Percentiles rank a stretch among this genome's conserved stretches.
Evolutionary conservation across 2,113 vertebrate species (phyloP).

Genomic region (Melospiza melodia): DNA sequence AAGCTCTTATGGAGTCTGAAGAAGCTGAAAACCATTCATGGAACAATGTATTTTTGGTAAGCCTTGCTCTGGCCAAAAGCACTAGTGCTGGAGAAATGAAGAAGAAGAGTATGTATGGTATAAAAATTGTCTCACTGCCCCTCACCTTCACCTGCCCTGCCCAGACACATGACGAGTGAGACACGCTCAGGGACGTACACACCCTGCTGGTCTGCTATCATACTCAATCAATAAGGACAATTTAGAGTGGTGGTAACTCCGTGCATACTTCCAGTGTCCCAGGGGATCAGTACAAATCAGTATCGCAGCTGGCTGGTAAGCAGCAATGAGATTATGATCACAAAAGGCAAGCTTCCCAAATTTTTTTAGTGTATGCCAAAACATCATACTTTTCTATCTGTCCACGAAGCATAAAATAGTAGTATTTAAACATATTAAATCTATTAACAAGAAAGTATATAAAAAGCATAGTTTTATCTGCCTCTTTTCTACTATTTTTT

Average conservation of each 20-base stretch:
- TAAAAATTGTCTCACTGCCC: not conserved
- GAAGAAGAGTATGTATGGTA: not conserved
- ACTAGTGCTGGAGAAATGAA: not conserved
- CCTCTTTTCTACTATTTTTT: not conserved
- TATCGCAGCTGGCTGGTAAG: slow-evolving; percentile 52
- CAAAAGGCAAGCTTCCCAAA: slow-evolving; percentile 24
- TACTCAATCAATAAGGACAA: slow-evolving; percentile 62
- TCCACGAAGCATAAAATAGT: not conserved
- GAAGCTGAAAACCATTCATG: not conserved
- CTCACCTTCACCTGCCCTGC: not conserved
- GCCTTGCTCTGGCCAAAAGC: not conserved
- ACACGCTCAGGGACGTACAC: not conserved
- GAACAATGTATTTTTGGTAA: not conserved
- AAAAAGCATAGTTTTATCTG: not conserved
- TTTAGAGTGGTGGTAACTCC: slow-evolving; percentile 28
- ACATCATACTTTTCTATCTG: not conserved
- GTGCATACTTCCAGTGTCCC: slow-evolving; percentile 31
- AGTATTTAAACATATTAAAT: not conserved
- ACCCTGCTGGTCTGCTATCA: not conserved
- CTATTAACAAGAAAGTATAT: not conserved
- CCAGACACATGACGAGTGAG: not conserved
- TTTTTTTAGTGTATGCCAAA: slow-evolving; percentile 2
- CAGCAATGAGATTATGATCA: slow-evolving; percentile 55
- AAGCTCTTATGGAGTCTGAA: not conserved
- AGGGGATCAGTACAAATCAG: slow-evolving; percentile 49